Percentiles rank a stretch among this genome's conserved stretches.
phyloP scores from a whole-genome alignment of 2,797 vertebrate genomes.

The Mormyrus proboscirostris region DNA sequence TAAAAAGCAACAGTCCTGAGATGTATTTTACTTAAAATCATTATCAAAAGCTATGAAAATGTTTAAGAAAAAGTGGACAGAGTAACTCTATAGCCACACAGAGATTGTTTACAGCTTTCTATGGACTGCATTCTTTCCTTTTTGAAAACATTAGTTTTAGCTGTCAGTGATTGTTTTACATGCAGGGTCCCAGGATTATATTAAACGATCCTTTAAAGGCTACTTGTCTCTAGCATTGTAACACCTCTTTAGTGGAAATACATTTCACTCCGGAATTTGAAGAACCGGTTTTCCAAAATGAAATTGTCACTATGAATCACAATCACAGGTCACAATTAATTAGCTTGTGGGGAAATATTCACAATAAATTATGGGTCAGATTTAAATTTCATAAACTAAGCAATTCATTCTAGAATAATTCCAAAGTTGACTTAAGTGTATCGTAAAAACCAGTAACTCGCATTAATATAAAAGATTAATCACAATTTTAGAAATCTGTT shows the following conservation, averaged over 20 bases:
- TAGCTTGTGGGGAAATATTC: background rate
- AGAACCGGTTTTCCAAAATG: background rate
- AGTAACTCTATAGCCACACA: background rate
- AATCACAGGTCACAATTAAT: background rate
- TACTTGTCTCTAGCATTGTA: background rate
- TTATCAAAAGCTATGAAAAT: background rate
- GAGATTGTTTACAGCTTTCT: background rate
- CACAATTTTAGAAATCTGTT: background rate
- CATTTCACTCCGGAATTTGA: background rate
- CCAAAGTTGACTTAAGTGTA: background rate
- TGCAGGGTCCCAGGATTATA: background rate
- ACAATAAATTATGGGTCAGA: background rate
- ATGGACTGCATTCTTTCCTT: background rate
- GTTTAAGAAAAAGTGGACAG: background rate
- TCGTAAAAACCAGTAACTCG: background rate
- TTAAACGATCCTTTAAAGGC: background rate
- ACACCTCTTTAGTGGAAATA: background rate
- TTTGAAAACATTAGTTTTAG: background rate
- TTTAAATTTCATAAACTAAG: background rate
- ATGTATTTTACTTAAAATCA: background rate
- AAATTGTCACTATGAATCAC: background rate
- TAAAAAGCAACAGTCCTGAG: background rate
- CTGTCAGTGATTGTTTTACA: background rate
- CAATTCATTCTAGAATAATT: background rate
- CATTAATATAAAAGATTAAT: background rate